Percentiles rank a stretch among this genome's conserved stretches.
Evolutionary conservation across 2,888 invertebrate species (phyloP).

Genomic region (Colostygia pectinataria): DNA sequence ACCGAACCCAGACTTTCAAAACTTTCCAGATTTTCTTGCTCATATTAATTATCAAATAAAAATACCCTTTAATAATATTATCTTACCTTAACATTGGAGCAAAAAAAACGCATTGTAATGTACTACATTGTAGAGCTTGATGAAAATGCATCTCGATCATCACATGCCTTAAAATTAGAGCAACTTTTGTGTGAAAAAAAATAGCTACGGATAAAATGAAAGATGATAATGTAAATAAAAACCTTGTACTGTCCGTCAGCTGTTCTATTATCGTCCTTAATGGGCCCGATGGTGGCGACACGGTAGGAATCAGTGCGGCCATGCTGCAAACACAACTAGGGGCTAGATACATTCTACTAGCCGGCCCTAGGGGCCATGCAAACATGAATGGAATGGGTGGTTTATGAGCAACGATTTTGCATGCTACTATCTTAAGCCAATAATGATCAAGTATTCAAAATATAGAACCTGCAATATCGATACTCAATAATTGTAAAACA

Average conservation of each 20-base stretch:
- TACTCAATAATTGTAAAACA: slow-evolving; percentile 42
- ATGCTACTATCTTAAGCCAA: slow-evolving; percentile 13
- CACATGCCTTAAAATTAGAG: slow-evolving; percentile 30
- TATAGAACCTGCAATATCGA: slow-evolving; percentile 47
- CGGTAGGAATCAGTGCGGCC: slow-evolving; percentile 98
- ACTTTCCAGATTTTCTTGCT: neutral
- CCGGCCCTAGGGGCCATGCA: slow-evolving; percentile 78
- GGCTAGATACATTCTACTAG: slow-evolving; percentile 81
- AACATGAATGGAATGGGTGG: slow-evolving; percentile 56
- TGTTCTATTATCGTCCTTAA: slow-evolving; percentile 97
- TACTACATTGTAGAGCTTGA: slow-evolving; percentile 1
- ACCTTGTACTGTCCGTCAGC: slow-evolving; percentile 97
- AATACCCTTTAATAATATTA: too few relatives aligned
- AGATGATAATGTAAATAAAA: slow-evolving; percentile 76
- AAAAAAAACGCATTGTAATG: slow-evolving; percentile 3
- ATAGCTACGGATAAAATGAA: slow-evolving; percentile 44
- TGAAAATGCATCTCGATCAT: slow-evolving; percentile 12
- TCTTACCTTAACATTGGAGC: slow-evolving; percentile 15
- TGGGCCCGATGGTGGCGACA: slow-evolving; percentile 95
- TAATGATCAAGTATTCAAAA: neutral
- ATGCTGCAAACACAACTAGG: slow-evolving; percentile 89
- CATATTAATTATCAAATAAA: neutral
- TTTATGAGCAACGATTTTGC: slow-evolving; percentile 47
- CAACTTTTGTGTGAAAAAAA: slow-evolving; percentile 15
- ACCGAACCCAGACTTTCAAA: slow-evolving; percentile 18